These are phyloP conservation scores for Habropoda laboriosa DNA, from an alignment of 1,140 invertebrate species.

Conservation along the genomic window DNA sequence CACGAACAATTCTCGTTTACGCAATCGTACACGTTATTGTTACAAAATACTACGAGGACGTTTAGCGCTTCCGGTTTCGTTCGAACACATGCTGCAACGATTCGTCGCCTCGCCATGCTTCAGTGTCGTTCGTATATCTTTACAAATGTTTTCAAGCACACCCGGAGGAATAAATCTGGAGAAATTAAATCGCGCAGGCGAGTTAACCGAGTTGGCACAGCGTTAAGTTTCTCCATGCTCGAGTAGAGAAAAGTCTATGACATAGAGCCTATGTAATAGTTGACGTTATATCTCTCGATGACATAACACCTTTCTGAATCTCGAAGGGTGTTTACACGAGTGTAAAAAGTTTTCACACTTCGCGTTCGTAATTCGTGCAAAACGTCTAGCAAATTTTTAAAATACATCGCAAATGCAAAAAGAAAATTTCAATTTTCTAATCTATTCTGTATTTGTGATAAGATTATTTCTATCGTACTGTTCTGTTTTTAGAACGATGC, in stretches of 20 bases:
- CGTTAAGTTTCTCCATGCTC: slow-evolving; percentile 19
- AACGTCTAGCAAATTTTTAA: too few species aligned
- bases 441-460: too few species aligned
- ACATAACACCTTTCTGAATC: not conserved
- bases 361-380: too few species aligned
- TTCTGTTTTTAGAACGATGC: too few species aligned
- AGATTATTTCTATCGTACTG: too few species aligned
- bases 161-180: slow-evolving; percentile 24
- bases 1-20: not conserved
- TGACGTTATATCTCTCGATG: slow-evolving; percentile 11
- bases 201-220: slow-evolving; percentile 21
- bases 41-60: not conserved
- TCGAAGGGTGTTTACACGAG: not conserved
- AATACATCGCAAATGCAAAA: too few species aligned
- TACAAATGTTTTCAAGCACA: not conserved
- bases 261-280: too few species aligned
- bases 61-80: not conserved
- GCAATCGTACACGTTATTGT: not conserved
- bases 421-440: too few species aligned
- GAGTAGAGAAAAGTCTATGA: slow-evolving; percentile 10
- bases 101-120: not conserved
- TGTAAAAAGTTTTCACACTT: not conserved
- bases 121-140: not conserved
- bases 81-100: not conserved
- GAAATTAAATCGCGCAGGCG: slow-evolving; percentile 8